Base-by-base conservation (phyloP, 2,113 vertebrate genomes). In the Elephantulus edwardii region DNA sequence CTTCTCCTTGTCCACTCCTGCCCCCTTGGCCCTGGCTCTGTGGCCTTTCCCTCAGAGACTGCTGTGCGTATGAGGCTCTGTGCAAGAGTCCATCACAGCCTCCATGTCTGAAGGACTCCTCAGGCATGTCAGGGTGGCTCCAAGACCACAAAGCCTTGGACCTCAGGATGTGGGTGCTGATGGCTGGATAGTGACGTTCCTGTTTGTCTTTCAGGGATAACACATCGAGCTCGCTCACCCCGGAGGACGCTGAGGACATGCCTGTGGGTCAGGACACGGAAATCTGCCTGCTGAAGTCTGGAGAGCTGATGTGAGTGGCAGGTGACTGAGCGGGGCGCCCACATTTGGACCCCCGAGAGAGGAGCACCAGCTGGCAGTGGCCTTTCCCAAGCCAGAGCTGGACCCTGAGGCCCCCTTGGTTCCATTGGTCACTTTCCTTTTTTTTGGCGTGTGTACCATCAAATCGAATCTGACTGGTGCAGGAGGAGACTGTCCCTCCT, bases 221-320 rank as follows among this genome's bases (percentile, higher is more conserved):
- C 93, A 98, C 97, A 0, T 92, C 96, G 24, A 98, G 96, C 93
- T 98, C 98, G 10, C 77, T 98, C 16, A 96, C 98, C 5, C 96
- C 98, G 0, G 98, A 99, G 87, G 98, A 98, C 28, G 66, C 97
- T 0, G 98, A 99, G 60, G 98, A 98, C 85, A 71, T 97, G 60
- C 95, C 97, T 3, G 42, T 98, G 13, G 97, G 98, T 40, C 99
- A 99, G 96, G 99, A 99, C 72, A 97, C 98, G 30, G 99, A 99
- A 92, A 98, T 99, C 96, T 98, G 98, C 96, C 95, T 99, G 96
- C 97, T 99, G 82, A 99, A 98, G 96, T 98, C 98, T 3, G 99
- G 98, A 96, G 99, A 99, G 86, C 97, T 98, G 79, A 99, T 98
- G 99, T 99, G 96, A 98, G 98, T 97, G 79, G 26, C 22, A 12